These are phyloP conservation scores for Papio anubis DNA, from an alignment of 2,113 vertebrate species.

Conservation along the genomic window DNA sequence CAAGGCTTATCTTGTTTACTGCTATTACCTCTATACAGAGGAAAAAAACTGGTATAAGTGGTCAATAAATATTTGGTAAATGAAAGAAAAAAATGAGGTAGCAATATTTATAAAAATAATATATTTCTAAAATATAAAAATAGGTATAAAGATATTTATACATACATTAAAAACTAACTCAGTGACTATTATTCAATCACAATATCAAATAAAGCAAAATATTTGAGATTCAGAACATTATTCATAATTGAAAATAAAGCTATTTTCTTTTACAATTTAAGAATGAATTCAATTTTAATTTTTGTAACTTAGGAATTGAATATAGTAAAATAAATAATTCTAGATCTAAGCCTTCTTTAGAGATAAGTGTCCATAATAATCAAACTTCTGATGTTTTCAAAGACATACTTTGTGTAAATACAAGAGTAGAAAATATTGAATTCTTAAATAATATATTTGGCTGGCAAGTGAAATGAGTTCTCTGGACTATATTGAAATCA, in stretches of 20 bases:
- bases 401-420: background rate
- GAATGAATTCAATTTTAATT: background rate
- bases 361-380: background rate
- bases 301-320: background rate
- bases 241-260: background rate
- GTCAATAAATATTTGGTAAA: background rate
- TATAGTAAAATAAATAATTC: constrained; percentile 16
- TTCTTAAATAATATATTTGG: constrained; percentile 4
- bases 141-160: background rate
- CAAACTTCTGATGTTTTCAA: constrained; percentile 46
- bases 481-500: constrained; percentile 33
- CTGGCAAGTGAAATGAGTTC: background rate
- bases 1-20: background rate
- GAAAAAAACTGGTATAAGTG: background rate
- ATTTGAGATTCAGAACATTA: background rate
- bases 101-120: background rate
- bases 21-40: background rate
- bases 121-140: background rate
- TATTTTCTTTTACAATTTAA: background rate
- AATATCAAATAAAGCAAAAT: background rate
- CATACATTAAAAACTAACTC: background rate
- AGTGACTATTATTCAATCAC: background rate
- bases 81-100: background rate
- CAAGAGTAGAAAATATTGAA: constrained; percentile 46
- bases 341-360: background rate